A percentile compares a stretch with the other conserved stretches of the same genome.
Conservation (phyloP, 1,140 invertebrate species). For the Eueides isabella region DNA sequence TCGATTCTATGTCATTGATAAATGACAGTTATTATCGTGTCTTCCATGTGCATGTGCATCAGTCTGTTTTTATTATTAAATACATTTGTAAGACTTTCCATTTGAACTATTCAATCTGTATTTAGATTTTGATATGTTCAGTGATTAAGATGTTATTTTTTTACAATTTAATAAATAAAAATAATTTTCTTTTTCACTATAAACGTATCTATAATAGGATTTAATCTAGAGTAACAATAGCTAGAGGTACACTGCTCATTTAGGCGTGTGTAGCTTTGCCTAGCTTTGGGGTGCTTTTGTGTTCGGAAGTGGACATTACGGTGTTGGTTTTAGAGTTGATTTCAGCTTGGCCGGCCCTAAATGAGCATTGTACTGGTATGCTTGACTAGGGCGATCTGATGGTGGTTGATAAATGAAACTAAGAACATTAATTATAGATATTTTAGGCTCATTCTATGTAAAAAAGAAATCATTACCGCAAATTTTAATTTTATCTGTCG, state of each 20-base stretch:
- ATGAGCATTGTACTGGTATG: conserved; percentile 43
- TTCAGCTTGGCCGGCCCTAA: conserved; percentile 23
- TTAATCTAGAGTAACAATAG: conserved; percentile 3
- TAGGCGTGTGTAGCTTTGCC: conserved; percentile 20
- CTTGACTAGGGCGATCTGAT: conserved; percentile 36
- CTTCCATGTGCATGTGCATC: too few relatives aligned
- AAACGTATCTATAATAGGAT: not conserved
- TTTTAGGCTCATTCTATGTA: too few relatives aligned
- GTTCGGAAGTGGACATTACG: conserved; percentile 14
- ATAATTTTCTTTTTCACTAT: not conserved
- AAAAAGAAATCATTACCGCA: not conserved
- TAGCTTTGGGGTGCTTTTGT: conserved; percentile 15
- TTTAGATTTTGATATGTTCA: not conserved
- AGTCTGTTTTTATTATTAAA: not conserved
- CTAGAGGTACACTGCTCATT: conserved; percentile 39
- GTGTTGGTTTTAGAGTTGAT: conserved; percentile 11
- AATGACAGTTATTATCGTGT: too few relatives aligned
- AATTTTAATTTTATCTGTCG: too few relatives aligned
- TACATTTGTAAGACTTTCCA: not conserved
- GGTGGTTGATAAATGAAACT: conserved; percentile 22
- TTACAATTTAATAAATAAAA: too few relatives aligned
- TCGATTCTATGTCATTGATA: too few relatives aligned
- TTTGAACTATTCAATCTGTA: not conserved
- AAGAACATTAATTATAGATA: not conserved
- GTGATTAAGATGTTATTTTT: conserved; percentile 3